Conservation (phyloP, 2,888 invertebrate genomes). For the Latrodectus hesperus region DNA sequence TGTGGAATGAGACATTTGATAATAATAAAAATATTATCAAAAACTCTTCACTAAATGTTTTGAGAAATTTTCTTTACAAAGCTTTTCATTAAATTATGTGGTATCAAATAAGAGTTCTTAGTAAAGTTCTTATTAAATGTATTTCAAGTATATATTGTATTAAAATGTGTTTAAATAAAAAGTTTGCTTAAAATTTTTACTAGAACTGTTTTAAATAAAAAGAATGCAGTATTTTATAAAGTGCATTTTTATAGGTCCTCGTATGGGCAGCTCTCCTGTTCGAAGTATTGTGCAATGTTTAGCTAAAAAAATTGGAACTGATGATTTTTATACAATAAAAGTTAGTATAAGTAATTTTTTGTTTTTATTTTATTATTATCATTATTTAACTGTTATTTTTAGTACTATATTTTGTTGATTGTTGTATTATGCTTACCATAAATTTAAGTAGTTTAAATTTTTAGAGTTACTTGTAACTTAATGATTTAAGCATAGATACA, state of each 20-base stretch:
- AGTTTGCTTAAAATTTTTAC: too few relatives aligned
- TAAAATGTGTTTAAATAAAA: too few relatives aligned
- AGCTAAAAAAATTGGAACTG: slow-evolving; percentile 81
- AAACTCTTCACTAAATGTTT: too few relatives aligned
- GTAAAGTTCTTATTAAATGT: too few relatives aligned
- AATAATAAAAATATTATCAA: too few relatives aligned
- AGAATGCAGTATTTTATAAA: neutral
- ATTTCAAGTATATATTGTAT: too few relatives aligned
- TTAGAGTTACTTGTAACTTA: neutral
- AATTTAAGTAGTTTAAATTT: neutral
- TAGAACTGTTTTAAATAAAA: too few relatives aligned
- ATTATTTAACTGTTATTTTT: neutral
- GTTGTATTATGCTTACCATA: neutral
- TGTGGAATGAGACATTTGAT: too few relatives aligned
- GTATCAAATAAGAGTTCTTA: too few relatives aligned
- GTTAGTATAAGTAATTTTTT: slow-evolving; percentile 74
- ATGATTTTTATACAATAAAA: slow-evolving; percentile 83
- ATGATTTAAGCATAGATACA: neutral
- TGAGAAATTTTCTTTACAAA: too few relatives aligned
- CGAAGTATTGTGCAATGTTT: slow-evolving; percentile 85
- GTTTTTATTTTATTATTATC: neutral
- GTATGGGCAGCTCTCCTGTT: slow-evolving; percentile 84
- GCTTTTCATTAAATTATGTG: too few relatives aligned
- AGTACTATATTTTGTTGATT: neutral
- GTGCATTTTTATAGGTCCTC: slow-evolving; percentile 78